Conservation (phyloP, 2,797 vertebrate genomes). For the Acipenser transmontanus region DNA sequence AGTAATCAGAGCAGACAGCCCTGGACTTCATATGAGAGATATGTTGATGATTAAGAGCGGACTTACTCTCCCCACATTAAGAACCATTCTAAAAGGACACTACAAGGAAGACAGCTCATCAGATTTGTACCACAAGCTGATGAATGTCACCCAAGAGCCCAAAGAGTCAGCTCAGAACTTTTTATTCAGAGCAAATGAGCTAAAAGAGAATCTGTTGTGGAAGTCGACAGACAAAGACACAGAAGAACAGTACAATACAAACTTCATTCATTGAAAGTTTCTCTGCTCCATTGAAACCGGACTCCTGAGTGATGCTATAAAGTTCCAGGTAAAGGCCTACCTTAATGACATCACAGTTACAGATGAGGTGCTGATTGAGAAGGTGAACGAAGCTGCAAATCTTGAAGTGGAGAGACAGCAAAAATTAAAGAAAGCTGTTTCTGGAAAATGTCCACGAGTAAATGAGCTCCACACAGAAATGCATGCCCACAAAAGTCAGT, state of each 20-base stretch:
- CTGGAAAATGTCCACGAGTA: too few species aligned
- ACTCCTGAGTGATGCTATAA: neutral
- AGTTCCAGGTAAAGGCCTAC: constrained; percentile 4
- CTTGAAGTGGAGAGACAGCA: too few species aligned
- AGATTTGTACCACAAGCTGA: constrained; percentile 8
- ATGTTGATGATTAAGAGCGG: constrained; percentile 7
- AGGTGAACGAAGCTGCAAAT: too few species aligned
- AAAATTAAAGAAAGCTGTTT: too few species aligned
- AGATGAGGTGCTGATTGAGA: too few species aligned
- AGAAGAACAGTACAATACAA: constrained; percentile 3
- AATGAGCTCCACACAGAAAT: too few species aligned
- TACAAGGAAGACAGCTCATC: too few species aligned
- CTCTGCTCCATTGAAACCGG: neutral
- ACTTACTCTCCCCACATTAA: constrained; percentile 3
- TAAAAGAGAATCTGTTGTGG: constrained; percentile 13
- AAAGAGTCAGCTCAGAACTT: constrained; percentile 18
- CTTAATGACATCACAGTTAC: too few species aligned
- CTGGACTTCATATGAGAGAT: too few species aligned
- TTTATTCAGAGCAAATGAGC: constrained; percentile 12
- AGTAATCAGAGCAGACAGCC: too few species aligned
- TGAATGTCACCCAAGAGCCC: constrained; percentile 15
- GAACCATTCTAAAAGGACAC: too few species aligned
- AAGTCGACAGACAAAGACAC: neutral
- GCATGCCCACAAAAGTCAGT: too few species aligned
- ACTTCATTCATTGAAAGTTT: constrained; percentile 8